A percentile compares a stretch with the other conserved stretches of the same genome.
Evolutionary conservation across 1,140 invertebrate species (phyloP).

Genomic region (Drosophila mojavensis): DNA sequence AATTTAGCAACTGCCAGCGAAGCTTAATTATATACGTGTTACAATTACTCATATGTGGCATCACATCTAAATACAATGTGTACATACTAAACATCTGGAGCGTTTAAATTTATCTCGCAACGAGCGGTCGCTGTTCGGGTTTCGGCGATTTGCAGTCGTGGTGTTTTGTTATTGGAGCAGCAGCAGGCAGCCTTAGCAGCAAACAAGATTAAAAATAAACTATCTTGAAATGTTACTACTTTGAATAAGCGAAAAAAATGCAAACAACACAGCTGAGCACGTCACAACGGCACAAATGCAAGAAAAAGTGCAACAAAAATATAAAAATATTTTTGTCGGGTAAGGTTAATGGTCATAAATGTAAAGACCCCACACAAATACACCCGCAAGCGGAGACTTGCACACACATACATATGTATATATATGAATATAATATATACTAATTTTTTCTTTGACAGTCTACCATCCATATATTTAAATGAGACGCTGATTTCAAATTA

Average conservation of each 20-base stretch:
- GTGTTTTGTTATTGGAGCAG: conserved; percentile 74
- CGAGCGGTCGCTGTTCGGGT: conserved; percentile 17
- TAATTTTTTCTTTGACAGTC: conserved; percentile 17
- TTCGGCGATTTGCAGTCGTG: conserved; percentile 66
- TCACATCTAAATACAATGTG: conserved; percentile 14
- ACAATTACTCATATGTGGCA: conserved; percentile 9
- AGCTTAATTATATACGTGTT: not conserved
- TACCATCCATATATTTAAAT: conserved; percentile 41
- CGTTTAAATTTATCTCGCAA: conserved; percentile 21
- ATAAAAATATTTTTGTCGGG: conserved; percentile 9
- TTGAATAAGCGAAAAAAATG: conserved; percentile 48
- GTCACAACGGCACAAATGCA: conserved; percentile 39
- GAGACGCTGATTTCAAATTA: conserved; percentile 49
- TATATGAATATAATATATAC: not conserved
- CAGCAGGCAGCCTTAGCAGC: conserved; percentile 19
- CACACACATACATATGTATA: not conserved
- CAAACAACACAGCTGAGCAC: conserved; percentile 17
- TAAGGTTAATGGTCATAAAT: conserved; percentile 10
- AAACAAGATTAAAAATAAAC: conserved; percentile 76
- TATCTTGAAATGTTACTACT: conserved; percentile 28
- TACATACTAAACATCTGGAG: conserved; percentile 12
- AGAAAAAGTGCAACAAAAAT: conserved; percentile 37
- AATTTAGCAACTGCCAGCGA: conserved; percentile 38
- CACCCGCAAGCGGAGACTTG: too few relatives aligned
- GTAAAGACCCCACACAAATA: not conserved